These are phyloP conservation scores for Mesocentrotus franciscanus DNA, from an alignment of 53 echinoderm and acorn worm genomes.

Conservation along the genomic window DNA sequence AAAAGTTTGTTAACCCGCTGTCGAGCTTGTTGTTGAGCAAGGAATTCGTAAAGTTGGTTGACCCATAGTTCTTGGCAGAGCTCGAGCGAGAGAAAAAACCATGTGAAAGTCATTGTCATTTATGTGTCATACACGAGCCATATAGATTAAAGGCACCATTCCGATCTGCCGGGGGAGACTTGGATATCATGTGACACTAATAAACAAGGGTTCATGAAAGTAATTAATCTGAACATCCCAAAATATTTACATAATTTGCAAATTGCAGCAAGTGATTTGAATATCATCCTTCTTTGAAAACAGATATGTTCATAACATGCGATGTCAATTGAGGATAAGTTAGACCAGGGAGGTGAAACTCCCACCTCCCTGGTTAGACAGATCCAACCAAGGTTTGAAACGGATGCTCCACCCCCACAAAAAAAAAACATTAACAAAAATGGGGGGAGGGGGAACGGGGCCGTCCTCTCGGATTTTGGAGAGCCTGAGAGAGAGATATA, in stretches of 20 bases:
- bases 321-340: not conserved
- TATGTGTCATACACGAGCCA: not conserved
- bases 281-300: too few relatives aligned
- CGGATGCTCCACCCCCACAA: too few relatives aligned
- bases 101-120: conserved; percentile 11
- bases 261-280: too few relatives aligned
- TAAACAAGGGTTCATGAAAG: not conserved
- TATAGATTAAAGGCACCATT: not conserved
- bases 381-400: too few relatives aligned
- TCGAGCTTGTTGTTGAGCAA: not conserved
- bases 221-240: not conserved
- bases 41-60: not conserved
- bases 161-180: not conserved
- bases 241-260: not conserved
- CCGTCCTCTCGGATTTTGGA: too few relatives aligned
- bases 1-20: conserved; percentile 9
- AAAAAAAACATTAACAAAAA: too few relatives aligned
- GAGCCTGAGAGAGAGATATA: too few relatives aligned
- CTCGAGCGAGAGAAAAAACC: not conserved
- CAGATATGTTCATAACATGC: too few relatives aligned
- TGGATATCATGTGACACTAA: not conserved
- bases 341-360: not conserved
- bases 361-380: too few relatives aligned
- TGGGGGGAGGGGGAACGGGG: too few relatives aligned
- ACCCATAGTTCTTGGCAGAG: not conserved